phyloP scores from a whole-genome alignment of 2,888 invertebrate species.

The Temnothorax ravouxi region DNA sequence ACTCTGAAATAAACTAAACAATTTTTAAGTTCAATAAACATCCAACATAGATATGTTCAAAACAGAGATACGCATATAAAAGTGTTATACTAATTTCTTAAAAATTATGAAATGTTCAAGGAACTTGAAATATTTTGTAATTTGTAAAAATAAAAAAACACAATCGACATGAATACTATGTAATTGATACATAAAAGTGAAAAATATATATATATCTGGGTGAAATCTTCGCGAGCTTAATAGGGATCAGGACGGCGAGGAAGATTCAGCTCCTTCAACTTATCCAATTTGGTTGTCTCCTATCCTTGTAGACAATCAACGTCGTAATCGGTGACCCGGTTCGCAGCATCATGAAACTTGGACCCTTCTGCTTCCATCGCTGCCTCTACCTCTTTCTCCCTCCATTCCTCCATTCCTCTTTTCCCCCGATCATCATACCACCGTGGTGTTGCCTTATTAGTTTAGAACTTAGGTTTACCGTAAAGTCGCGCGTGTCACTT shows the following conservation, averaged over 20 bases:
- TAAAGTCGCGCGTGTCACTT: conserved; percentile 74
- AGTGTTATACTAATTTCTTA: neutral
- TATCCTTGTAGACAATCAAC: conserved; percentile 79
- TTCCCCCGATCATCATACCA: conserved; percentile 72
- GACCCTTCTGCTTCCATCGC: conserved; percentile 73
- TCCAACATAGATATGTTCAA: neutral
- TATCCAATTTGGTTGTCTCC: conserved; percentile 82
- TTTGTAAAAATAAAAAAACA: neutral
- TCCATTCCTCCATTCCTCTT: too few species aligned
- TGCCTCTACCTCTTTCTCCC: conserved; percentile 49
- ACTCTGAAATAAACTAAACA: neutral
- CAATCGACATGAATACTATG: neutral
- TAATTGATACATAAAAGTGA: neutral
- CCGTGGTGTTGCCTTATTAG: conserved; percentile 82
- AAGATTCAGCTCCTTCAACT: conserved; percentile 80
- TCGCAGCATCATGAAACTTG: conserved; percentile 75
- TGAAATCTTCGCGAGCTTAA: conserved; percentile 66
- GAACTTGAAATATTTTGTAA: neutral
- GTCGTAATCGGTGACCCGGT: conserved; percentile 83
- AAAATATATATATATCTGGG: conserved; percentile 13
- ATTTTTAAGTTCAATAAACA: neutral
- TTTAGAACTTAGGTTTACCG: conserved; percentile 82
- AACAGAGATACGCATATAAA: neutral
- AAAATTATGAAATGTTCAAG: neutral
- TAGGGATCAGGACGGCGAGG: conserved; percentile 66